These are phyloP conservation scores for Pocillopora meandrina DNA, from an alignment of 92 coral and sea anemone genomes.

Conservation along the genomic window DNA sequence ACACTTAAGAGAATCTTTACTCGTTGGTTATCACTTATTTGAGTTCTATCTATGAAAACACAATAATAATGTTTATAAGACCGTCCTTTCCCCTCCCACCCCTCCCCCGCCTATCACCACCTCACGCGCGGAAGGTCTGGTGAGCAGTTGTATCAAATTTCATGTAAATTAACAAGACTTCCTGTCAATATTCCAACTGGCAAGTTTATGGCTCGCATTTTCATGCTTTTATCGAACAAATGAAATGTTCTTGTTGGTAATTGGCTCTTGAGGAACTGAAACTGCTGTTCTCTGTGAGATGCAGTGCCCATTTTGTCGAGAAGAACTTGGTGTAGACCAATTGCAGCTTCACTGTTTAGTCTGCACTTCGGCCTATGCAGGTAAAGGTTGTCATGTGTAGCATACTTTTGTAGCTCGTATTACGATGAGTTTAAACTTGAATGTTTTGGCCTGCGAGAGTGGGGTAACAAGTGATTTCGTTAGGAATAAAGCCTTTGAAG, in stretches of 20 bases:
- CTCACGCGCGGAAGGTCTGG: constrained; percentile 14
- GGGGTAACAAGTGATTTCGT: neutral
- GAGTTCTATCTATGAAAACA: too few species aligned
- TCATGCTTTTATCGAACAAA: constrained; percentile 13
- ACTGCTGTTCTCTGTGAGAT: constrained; percentile 30
- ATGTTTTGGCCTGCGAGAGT: neutral
- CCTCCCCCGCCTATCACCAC: neutral
- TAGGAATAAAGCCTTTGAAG: neutral
- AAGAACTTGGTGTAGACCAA: constrained; percentile 57
- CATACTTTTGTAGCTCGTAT: neutral
- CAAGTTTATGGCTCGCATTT: neutral
- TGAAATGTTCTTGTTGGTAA: constrained; percentile 8
- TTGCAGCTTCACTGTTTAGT: constrained; percentile 84
- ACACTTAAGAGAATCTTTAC: too few species aligned
- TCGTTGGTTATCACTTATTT: too few species aligned
- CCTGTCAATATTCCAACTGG: constrained; percentile 33
- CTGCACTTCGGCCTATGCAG: constrained; percentile 69
- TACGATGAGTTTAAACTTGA: neutral
- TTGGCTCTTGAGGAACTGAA: neutral
- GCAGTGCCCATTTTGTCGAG: constrained; percentile 92
- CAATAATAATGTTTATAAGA: too few species aligned
- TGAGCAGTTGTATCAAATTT: constrained; percentile 11
- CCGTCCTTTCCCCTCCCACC: neutral
- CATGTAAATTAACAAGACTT: constrained; percentile 38
- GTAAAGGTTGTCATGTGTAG: constrained; percentile 14